Evolutionary conservation across 2,113 vertebrate species (phyloP).

Genomic region (Dascyllus trimaculatus): DNA sequence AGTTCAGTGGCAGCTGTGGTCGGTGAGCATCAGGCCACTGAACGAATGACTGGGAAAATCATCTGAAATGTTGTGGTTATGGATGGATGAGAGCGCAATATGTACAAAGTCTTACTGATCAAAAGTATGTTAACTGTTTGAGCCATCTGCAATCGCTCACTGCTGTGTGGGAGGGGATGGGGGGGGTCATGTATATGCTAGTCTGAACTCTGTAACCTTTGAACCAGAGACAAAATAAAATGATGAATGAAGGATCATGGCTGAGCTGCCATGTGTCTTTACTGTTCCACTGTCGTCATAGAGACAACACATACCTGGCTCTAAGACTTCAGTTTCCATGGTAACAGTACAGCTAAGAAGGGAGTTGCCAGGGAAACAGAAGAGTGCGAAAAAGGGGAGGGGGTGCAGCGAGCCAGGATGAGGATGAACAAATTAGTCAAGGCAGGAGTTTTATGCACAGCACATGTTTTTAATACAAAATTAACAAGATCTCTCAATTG

Average conservation of each 20-base stretch:
- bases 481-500: slow-evolving; percentile 86
- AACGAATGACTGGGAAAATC: slow-evolving; percentile 7
- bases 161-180: slow-evolving; percentile 17
- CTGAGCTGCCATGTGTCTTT: slow-evolving; percentile 48
- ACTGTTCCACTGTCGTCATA: slow-evolving; percentile 55
- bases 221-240: slow-evolving; percentile 76
- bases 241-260: slow-evolving; percentile 63
- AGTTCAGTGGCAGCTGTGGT: slow-evolving; percentile 3
- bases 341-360: slow-evolving; percentile 78
- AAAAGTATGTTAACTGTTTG: slow-evolving; percentile 37
- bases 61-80: slow-evolving; percentile 23
- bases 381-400: slow-evolving; percentile 18
- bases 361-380: slow-evolving; percentile 79
- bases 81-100: slow-evolving; percentile 20
- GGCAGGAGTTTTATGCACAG: slow-evolving; percentile 83
- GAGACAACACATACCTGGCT: slow-evolving; percentile 72
- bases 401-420: slow-evolving; percentile 40
- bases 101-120: slow-evolving; percentile 52
- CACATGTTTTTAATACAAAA: slow-evolving; percentile 89
- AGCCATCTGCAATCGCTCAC: slow-evolving; percentile 40
- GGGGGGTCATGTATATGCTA: slow-evolving; percentile 50
- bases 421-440: slow-evolving; percentile 70
- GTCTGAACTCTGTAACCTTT: slow-evolving; percentile 73
- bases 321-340: slow-evolving; percentile 76
- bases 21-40: background rate